Evolutionary conservation across 92 coral and sea anemone genomes (phyloP).

Genomic region (Parazoanthus darwini): DNA sequence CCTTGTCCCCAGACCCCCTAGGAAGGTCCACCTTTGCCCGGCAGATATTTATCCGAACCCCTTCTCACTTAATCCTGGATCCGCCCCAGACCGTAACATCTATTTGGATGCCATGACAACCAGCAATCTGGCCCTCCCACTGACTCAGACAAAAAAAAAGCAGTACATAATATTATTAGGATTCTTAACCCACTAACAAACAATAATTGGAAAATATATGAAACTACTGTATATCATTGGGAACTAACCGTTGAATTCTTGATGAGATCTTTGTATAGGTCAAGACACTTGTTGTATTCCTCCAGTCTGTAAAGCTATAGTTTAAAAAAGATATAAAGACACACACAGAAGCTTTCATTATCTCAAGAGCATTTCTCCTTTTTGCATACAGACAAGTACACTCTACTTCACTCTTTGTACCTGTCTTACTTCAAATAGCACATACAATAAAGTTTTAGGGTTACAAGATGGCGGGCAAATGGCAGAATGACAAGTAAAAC

Average conservation of each 20-base stretch:
- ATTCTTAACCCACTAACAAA: background rate
- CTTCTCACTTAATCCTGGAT: too few relatives aligned
- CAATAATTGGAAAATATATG: background rate
- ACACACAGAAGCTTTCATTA: background rate
- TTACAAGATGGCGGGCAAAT: too few relatives aligned
- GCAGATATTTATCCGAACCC: too few relatives aligned
- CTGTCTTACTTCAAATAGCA: too few relatives aligned
- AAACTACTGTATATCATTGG: background rate
- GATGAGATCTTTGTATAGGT: slow-evolving; percentile 84
- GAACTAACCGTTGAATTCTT: slow-evolving; percentile 87
- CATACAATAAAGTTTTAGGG: too few relatives aligned
- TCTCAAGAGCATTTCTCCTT: background rate
- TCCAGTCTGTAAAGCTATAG: slow-evolving; percentile 82
- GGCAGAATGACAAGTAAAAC: too few relatives aligned
- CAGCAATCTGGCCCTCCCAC: too few relatives aligned
- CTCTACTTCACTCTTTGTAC: background rate
- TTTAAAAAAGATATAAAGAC: slow-evolving; percentile 1
- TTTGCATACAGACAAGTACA: background rate
- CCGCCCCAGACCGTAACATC: too few relatives aligned
- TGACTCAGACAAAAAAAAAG: background rate
- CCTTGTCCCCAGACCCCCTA: too few relatives aligned
- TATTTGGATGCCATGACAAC: too few relatives aligned
- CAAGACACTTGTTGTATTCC: slow-evolving; percentile 75
- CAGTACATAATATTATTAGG: background rate
- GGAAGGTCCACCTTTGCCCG: too few relatives aligned